phyloP scores from a whole-genome alignment of 2,888 invertebrate species.

The Nomada hirtipes region DNA sequence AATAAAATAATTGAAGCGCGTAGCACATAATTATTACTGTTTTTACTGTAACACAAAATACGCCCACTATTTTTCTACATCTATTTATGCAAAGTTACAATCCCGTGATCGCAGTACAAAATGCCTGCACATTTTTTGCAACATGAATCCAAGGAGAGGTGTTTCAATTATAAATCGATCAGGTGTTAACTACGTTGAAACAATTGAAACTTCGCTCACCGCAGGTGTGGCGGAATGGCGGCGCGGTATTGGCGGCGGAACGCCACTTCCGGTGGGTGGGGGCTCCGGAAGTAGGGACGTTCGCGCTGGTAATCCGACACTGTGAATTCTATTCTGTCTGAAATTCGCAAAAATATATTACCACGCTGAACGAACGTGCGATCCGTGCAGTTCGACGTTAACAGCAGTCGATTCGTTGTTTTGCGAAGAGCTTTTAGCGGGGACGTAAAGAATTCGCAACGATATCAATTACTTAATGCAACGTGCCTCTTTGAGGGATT shows the following conservation, averaged over 20 bases:
- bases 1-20: no score
- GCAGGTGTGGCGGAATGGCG: slow-evolving; percentile 81
- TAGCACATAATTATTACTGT: no score
- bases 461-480: slow-evolving; percentile 2
- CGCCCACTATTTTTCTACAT: no score
- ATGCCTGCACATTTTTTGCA: no score
- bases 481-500: slow-evolving; percentile 14
- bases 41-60: no score
- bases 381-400: no score
- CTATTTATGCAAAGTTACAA: no score
- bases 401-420: background rate
- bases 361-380: background rate
- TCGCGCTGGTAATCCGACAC: slow-evolving; percentile 79
- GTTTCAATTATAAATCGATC: background rate
- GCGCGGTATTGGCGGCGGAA: slow-evolving; percentile 79
- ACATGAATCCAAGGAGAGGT: background rate
- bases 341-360: slow-evolving; percentile 29
- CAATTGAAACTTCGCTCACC: slow-evolving; percentile 69
- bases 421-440: no score
- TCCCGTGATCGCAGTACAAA: no score
- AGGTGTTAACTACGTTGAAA: slow-evolving; percentile 7
- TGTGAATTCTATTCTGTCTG: slow-evolving; percentile 81
- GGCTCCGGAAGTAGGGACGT: slow-evolving; percentile 77
- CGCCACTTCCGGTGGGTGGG: slow-evolving; percentile 71
- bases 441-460: background rate